Conservation (phyloP, 2,113 vertebrate genomes). For the Eptesicus fuscus region DNA sequence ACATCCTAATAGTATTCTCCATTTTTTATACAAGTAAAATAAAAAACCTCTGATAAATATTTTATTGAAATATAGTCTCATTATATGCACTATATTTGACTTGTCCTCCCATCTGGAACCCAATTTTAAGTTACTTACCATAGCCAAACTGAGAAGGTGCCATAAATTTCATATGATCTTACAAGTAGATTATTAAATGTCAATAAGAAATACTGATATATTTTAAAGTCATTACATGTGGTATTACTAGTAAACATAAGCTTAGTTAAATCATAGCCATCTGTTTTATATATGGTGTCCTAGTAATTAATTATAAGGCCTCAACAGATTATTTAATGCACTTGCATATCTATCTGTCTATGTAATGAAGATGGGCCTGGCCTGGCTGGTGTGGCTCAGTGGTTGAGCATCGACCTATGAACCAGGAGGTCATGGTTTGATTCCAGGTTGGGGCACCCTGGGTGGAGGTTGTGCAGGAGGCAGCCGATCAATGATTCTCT, state of each 20-base stretch:
- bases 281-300: background rate
- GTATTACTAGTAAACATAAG: conserved; percentile 18
- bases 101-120: background rate
- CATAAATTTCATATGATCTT: background rate
- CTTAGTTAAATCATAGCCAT: conserved; percentile 30
- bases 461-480: too few relatives aligned
- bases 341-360: background rate
- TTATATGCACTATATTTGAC: background rate
- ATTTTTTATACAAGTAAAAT: background rate
- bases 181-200: conserved; percentile 10
- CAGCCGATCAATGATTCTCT: too few relatives aligned
- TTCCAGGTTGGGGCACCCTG: too few relatives aligned
- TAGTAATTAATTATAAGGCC: conserved; percentile 23
- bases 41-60: background rate
- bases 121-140: background rate
- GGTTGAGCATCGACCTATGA: too few relatives aligned
- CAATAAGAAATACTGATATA: conserved; percentile 19
- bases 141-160: background rate
- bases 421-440: too few relatives aligned
- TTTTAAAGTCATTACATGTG: conserved; percentile 38
- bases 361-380: background rate
- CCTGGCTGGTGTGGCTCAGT: too few relatives aligned
- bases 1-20: background rate
- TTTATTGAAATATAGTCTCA: background rate
- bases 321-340: background rate